Conservation (phyloP, 1,140 invertebrate species). For the Diorhabda elongata region DNA sequence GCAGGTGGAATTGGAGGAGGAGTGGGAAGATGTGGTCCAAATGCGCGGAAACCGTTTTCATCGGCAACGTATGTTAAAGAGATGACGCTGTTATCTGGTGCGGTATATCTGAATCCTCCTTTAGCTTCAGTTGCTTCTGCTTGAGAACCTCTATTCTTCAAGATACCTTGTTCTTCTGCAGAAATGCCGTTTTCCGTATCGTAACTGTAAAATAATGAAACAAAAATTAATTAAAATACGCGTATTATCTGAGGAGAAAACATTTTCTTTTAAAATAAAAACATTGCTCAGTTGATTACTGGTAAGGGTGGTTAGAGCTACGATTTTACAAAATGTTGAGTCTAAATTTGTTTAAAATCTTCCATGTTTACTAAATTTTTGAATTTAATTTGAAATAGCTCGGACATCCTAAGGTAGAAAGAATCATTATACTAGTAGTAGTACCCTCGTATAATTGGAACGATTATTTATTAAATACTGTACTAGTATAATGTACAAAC, state of each 20-base stretch:
- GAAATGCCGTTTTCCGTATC: slow-evolving; percentile 20
- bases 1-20: slow-evolving; percentile 62
- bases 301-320: neutral
- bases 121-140: slow-evolving; percentile 22
- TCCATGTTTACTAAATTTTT: neutral
- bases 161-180: slow-evolving; percentile 20
- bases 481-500: too few relatives aligned
- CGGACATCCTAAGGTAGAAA: too few relatives aligned
- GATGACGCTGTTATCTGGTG: slow-evolving; percentile 18
- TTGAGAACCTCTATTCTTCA: slow-evolving; percentile 12
- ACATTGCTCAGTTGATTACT: neutral
- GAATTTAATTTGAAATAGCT: neutral
- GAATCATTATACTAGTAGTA: too few relatives aligned
- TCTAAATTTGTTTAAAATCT: neutral
- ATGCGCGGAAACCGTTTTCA: slow-evolving; percentile 76
- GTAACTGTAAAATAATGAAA: slow-evolving; percentile 12
- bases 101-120: slow-evolving; percentile 22
- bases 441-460: too few relatives aligned
- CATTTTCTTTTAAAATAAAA: neutral
- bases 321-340: neutral
- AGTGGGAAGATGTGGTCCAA: slow-evolving; percentile 76
- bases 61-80: slow-evolving; percentile 65
- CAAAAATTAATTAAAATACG: neutral
- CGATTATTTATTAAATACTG: too few relatives aligned
- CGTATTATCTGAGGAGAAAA: neutral